Evolutionary conservation across 2,797 vertebrate genomes (phyloP).

Genomic region (Darevskia nairensis): DNA sequence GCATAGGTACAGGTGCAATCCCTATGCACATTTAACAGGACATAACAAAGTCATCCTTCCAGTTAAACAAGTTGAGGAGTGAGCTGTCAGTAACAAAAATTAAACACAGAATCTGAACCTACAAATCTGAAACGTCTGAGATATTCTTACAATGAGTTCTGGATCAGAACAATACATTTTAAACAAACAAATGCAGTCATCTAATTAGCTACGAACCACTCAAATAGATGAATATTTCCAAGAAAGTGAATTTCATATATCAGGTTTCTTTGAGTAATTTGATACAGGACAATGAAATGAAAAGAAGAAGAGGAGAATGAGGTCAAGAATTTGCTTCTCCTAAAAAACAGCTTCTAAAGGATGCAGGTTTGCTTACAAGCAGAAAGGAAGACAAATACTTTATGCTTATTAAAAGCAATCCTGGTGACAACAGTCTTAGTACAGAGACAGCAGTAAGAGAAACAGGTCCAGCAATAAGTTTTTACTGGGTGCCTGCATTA

Average conservation of each 20-base stretch:
- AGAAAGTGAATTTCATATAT: not conserved
- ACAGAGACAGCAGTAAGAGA: not conserved
- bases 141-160: constrained; percentile 1
- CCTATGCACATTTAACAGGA: not conserved
- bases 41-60: not conserved
- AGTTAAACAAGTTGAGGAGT: not conserved
- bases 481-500: not conserved
- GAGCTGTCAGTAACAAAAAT: not conserved
- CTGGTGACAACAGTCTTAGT: not conserved
- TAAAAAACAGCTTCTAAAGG: not conserved
- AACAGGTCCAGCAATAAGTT: not conserved
- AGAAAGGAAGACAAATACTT: not conserved
- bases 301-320: not conserved
- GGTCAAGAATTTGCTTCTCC: not conserved
- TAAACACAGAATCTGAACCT: not conserved
- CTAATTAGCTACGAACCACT: not conserved
- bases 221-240: not conserved
- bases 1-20: not conserved
- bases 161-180: not conserved
- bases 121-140: not conserved
- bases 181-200: not conserved
- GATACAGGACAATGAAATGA: not conserved
- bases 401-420: not conserved
- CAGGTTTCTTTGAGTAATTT: not conserved
- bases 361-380: not conserved